Evolutionary conservation across 2,797 vertebrate species (phyloP).

Genomic region (Anisognathus igniventris): DNA sequence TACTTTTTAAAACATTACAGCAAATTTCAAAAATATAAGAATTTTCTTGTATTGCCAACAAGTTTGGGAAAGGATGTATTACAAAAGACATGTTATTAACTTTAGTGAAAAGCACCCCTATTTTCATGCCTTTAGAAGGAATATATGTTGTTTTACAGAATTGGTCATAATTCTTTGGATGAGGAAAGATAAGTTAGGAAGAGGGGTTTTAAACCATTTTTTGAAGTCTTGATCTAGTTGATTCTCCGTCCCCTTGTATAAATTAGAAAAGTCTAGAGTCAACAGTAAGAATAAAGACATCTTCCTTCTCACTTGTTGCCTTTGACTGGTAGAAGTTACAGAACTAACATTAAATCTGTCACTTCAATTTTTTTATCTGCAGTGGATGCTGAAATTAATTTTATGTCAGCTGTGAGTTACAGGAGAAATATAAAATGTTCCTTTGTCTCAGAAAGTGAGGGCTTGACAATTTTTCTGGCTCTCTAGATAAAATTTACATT

Average conservation of each 20-base stretch:
- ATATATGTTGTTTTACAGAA: neutral
- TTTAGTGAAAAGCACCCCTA: neutral
- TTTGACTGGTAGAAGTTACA: neutral
- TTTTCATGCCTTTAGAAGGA: neutral
- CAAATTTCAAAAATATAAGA: neutral
- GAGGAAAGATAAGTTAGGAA: neutral
- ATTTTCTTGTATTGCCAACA: neutral
- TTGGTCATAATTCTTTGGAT: neutral
- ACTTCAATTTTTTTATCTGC: neutral
- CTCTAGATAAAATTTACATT: neutral
- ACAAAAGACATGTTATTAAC: neutral
- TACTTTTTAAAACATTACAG: neutral
- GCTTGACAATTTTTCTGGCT: neutral
- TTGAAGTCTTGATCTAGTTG: neutral
- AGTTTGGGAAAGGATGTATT: neutral
- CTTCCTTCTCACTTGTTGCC: neutral
- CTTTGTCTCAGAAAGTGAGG: neutral
- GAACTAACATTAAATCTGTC: neutral
- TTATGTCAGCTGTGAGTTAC: neutral
- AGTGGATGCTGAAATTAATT: neutral
- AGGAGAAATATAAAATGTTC: neutral
- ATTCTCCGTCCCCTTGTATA: neutral
- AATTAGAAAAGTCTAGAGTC: neutral
- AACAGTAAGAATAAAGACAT: neutral
- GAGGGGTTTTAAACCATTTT: neutral